A percentile compares a stretch with the other conserved stretches of the same genome.
Evolutionary conservation across 2,888 invertebrate species (phyloP).

Genomic region (Amphiduros pacificus): DNA sequence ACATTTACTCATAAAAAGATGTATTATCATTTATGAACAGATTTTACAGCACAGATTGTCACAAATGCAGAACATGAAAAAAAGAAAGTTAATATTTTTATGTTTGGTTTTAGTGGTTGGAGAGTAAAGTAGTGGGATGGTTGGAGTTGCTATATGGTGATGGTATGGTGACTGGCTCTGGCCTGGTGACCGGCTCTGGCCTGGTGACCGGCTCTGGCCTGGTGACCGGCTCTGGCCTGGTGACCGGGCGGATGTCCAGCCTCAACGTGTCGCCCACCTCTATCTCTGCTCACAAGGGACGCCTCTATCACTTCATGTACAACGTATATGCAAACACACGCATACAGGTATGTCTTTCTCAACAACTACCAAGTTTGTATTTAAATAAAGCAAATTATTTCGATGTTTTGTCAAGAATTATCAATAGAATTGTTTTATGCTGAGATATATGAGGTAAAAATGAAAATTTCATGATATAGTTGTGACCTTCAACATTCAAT

Average conservation of each 20-base stretch:
- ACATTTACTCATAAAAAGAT: no score
- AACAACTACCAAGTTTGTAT: no score
- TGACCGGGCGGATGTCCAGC: background rate
- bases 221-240: background rate
- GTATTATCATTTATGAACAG: no score
- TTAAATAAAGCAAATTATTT: no score
- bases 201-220: background rate
- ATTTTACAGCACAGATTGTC: background rate
- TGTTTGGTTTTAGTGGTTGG: conserved; percentile 72
- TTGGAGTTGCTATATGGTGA: conserved; percentile 76
- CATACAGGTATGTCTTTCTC: no score
- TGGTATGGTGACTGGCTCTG: background rate
- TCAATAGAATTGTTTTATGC: no score
- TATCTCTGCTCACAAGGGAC: conserved; percentile 40
- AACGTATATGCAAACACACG: conserved; percentile 75
- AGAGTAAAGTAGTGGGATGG: conserved; percentile 85
- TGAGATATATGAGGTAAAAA: no score
- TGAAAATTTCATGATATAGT: no score
- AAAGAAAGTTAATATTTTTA: no score
- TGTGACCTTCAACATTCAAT: no score
- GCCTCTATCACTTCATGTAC: conserved; percentile 77
- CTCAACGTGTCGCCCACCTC: background rate
- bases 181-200: background rate
- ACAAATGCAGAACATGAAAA: no score
- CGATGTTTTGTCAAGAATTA: no score